Conservation (phyloP, 2,888 invertebrate species). For the Ctena decussata region DNA sequence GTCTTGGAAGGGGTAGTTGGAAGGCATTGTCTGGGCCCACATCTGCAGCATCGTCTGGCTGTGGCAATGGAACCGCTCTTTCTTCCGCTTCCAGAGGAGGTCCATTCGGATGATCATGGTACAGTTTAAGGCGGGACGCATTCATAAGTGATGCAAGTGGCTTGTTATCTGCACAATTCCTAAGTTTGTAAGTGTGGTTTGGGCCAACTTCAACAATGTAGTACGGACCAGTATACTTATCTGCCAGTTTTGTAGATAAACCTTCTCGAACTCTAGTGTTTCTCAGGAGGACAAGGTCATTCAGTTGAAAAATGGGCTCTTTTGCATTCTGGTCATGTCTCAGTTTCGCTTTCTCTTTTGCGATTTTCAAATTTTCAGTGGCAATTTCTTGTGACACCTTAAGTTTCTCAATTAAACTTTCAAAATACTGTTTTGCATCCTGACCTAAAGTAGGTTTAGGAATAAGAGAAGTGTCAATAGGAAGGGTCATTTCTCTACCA, state of each 20-base stretch:
- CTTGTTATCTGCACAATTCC: neutral
- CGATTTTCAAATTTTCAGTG: neutral
- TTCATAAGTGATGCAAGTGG: neutral
- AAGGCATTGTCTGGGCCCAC: too few species aligned
- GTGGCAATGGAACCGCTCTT: too few species aligned
- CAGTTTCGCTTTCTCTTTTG: conserved; percentile 8
- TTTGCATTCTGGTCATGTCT: neutral
- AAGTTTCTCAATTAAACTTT: conserved; percentile 25
- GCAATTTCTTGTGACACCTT: neutral
- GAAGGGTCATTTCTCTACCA: conserved; percentile 56
- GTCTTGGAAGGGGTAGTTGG: too few species aligned
- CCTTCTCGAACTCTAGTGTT: neutral
- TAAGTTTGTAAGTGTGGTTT: conserved; percentile 8
- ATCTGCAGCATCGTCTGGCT: too few species aligned
- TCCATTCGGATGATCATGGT: neutral
- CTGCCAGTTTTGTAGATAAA: neutral
- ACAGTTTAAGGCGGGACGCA: neutral
- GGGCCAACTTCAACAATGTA: neutral
- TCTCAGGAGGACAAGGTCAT: neutral
- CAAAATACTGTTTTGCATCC: conserved; percentile 49
- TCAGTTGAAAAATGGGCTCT: neutral
- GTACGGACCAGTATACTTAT: neutral
- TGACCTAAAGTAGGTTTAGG: conserved; percentile 49
- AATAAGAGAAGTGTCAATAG: conserved; percentile 44
- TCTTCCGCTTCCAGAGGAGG: neutral